Conservation (phyloP, 2,888 invertebrate genomes). For the Nomada fucata region DNA sequence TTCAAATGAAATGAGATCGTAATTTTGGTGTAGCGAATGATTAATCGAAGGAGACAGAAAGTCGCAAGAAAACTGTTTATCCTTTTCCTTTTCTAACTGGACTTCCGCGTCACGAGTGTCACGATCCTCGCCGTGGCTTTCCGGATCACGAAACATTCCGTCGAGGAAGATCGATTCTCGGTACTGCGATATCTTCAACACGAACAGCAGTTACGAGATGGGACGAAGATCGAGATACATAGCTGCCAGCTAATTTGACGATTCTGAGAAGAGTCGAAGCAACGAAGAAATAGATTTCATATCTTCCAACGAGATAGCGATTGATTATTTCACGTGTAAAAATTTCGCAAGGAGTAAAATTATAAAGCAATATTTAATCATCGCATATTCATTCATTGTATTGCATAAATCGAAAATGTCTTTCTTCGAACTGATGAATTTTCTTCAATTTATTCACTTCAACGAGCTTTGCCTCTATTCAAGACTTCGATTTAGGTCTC, state of each 20-base stretch:
- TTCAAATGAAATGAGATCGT: no score
- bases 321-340: background rate
- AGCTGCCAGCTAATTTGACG: constrained; percentile 23
- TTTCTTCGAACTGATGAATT: no score
- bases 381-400: no score
- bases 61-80: constrained; percentile 30
- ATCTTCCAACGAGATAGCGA: background rate
- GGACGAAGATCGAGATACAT: constrained; percentile 23
- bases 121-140: constrained; percentile 68
- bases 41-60: constrained; percentile 33
- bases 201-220: constrained; percentile 8
- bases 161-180: constrained; percentile 43
- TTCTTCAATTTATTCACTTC: no score
- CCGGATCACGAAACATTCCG: constrained; percentile 66
- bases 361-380: no score
- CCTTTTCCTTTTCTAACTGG: constrained; percentile 32
- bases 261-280: background rate
- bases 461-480: no score
- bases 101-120: constrained; percentile 74
- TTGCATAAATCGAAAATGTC: no score
- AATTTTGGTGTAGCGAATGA: background rate
- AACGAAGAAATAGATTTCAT: background rate
- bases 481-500: no score
- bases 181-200: constrained; percentile 19
- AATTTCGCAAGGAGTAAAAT: no score